A percentile compares a stretch with the other conserved stretches of the same genome.
Evolutionary conservation across 2,113 vertebrate species (phyloP).

Genomic region (Oreochromis tanganicae): DNA sequence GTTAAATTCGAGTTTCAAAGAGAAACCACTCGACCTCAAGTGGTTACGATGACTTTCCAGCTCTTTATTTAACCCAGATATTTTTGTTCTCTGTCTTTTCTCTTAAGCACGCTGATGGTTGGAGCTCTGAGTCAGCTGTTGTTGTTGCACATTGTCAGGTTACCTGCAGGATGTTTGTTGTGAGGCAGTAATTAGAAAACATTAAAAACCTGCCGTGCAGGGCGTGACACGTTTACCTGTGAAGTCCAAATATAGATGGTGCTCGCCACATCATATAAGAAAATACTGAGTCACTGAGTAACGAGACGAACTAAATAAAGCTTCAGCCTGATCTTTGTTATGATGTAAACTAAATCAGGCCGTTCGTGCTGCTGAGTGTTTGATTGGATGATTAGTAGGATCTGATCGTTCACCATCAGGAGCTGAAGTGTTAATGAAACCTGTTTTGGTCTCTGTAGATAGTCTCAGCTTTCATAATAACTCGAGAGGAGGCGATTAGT

Average conservation of each 20-base stretch:
- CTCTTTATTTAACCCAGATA: background rate
- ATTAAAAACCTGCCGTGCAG: slow-evolving; percentile 31
- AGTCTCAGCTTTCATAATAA: background rate
- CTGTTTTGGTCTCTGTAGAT: background rate
- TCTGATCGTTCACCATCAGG: rapidly evolving
- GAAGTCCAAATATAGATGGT: background rate
- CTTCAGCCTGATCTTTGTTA: background rate
- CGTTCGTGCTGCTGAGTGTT: background rate
- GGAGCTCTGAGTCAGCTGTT: background rate
- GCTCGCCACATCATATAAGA: background rate
- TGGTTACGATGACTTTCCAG: background rate
- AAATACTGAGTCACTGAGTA: background rate
- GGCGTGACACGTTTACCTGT: background rate
- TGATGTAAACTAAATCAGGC: background rate
- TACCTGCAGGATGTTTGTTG: background rate
- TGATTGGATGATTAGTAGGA: background rate
- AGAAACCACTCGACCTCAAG: background rate
- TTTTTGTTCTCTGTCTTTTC: background rate
- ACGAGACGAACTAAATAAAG: rapidly evolving
- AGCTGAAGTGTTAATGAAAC: rapidly evolving
- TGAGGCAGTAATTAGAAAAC: background rate
- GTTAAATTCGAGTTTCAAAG: background rate
- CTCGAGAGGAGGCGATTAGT: too few species aligned
- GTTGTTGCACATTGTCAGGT: background rate
- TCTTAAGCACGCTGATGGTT: background rate